phyloP scores from a whole-genome alignment of 2,888 invertebrate genomes.

The Beris morrisii region DNA sequence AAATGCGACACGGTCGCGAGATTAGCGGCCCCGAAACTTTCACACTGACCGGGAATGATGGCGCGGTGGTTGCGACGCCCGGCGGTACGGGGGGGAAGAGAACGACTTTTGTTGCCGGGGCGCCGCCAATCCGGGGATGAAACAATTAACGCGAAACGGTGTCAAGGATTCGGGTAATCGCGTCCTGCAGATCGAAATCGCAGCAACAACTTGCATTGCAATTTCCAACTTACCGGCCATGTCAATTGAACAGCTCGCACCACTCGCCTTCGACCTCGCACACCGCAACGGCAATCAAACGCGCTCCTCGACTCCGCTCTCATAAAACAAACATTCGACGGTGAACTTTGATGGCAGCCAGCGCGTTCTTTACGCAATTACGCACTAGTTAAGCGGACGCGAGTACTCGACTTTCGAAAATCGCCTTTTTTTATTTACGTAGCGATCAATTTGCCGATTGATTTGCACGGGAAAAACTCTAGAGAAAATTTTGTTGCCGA shows the following conservation, averaged over 20 bases:
- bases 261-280: conserved; percentile 49
- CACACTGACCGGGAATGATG: too few species aligned
- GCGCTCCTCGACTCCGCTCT: conserved; percentile 32
- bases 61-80: too few species aligned
- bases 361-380: conserved; percentile 25
- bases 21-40: too few species aligned
- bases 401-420: conserved; percentile 1
- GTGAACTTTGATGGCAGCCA: conserved; percentile 27
- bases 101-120: too few species aligned
- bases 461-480: conserved; percentile 31
- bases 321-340: conserved; percentile 44
- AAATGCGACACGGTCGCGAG: too few species aligned
- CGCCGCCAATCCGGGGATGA: too few species aligned
- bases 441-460: conserved; percentile 11
- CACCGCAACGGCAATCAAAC: conserved; percentile 39
- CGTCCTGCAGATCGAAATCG: not conserved
- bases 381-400: conserved; percentile 6
- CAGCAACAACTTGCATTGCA: conserved; percentile 17
- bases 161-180: too few species aligned
- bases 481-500: conserved; percentile 34
- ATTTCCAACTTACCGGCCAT: conserved; percentile 75
- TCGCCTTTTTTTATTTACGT: conserved; percentile 5
- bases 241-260: conserved; percentile 58
- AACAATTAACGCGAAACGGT: too few species aligned
- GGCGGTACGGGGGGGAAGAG: too few species aligned